Conservation (phyloP, 2,113 vertebrate genomes). For the Irena cyanogastra region DNA sequence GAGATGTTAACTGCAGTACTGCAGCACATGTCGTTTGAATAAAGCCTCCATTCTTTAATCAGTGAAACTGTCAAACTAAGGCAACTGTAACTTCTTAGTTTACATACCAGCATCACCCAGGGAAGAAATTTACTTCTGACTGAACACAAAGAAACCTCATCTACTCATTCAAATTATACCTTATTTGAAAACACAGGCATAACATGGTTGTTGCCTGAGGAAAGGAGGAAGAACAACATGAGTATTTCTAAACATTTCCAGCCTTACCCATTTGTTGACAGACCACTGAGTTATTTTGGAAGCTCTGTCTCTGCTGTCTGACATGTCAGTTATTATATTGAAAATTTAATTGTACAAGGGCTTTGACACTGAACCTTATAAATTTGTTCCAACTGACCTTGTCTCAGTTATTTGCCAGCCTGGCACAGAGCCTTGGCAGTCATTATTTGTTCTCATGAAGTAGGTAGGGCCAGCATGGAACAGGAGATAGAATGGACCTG, state of each 20-base stretch:
- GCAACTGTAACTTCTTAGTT: slow-evolving; percentile 55
- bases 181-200: slow-evolving; percentile 34
- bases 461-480: not conserved
- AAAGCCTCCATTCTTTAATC: slow-evolving; percentile 58
- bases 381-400: slow-evolving; percentile 70
- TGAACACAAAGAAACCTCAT: slow-evolving; percentile 41
- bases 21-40: slow-evolving; percentile 29
- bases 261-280: slow-evolving; percentile 61
- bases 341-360: slow-evolving; percentile 56
- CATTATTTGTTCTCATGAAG: slow-evolving; percentile 50
- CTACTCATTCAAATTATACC: slow-evolving; percentile 33
- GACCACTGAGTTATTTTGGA: slow-evolving; percentile 61
- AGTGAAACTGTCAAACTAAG: slow-evolving; percentile 51
- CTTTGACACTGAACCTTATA: slow-evolving; percentile 51
- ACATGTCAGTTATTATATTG: slow-evolving; percentile 22
- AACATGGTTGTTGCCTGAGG: not conserved
- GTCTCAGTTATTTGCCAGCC: slow-evolving; percentile 62
- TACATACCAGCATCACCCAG: slow-evolving; percentile 59
- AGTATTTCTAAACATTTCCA: slow-evolving; percentile 63
- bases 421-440: slow-evolving; percentile 11
- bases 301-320: slow-evolving; percentile 26
- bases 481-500: not conserved
- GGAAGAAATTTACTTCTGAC: slow-evolving; percentile 57
- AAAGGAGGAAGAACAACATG: not conserved
- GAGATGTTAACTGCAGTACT: not conserved